Base-by-base conservation (phyloP, 2,113 vertebrate genomes). In the Salminus brasiliensis region DNA sequence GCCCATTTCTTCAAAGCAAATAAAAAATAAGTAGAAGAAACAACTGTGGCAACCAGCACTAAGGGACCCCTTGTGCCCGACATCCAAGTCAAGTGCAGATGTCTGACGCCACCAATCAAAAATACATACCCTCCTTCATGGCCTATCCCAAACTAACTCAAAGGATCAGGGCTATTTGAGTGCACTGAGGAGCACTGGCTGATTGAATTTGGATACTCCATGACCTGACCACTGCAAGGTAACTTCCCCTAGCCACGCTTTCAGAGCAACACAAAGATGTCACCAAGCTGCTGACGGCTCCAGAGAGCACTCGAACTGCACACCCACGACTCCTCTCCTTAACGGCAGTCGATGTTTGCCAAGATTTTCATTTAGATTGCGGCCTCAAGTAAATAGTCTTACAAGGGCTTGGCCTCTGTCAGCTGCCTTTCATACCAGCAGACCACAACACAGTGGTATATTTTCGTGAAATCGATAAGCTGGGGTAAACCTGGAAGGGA, bases 311-410 rank as follows among this genome's bases (percentile, higher is more conserved):
- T 52, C 41, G 65, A 82, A 65, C 59, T 25, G 67, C 65, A 72
- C 47, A 71, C 79, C 16, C 70, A 72, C 83, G 57, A 75, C 55
- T 27, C 70, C 49, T 65, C 73, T 73, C 63, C 25, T 53, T 76
- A 63, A 83, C 72, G 47, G 65, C 76, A 81, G 74, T 77, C 82
- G 60, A 81, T 83, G 83, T 83, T 83, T 76, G 80, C 79, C 72
- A 43, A 76, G 87, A 81, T 77, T 81, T 84, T 86, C 82, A 86
- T 86, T 82, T 80, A 82, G 82, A 86, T 86, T 82, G 72, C 21
- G 36, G 82, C 43, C 65, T 43, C 79, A 75, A 63, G 79, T 85
- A 84, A 87, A 79, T 78, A 60, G 32, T 52, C 74, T 82, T 70
- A 78, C 83, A 72, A 73, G 67, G 66, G 27, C 30, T 74, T 49